A percentile compares a stretch with the other conserved stretches of the same genome.
phyloP scores from a whole-genome alignment of 2,113 vertebrate species.

The Oreochromis aureus region DNA sequence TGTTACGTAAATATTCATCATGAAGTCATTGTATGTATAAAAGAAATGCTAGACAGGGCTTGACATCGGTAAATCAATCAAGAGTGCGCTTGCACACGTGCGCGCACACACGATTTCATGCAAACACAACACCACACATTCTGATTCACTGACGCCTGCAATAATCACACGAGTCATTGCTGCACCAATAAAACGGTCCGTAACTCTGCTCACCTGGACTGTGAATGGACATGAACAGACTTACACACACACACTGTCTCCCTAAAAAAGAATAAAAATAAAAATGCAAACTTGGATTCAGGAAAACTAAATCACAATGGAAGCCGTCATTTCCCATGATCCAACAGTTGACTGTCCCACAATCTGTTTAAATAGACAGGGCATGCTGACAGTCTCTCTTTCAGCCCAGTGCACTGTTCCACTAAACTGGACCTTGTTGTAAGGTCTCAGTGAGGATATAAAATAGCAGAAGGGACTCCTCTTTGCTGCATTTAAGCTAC shows the following conservation, averaged over 20 bases:
- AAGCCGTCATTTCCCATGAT: constrained; percentile 44
- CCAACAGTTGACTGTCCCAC: constrained; percentile 30
- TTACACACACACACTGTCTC: neutral
- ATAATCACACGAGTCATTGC: constrained; percentile 35
- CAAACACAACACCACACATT: constrained; percentile 24
- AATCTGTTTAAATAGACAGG: constrained; percentile 28
- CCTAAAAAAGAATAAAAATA: neutral
- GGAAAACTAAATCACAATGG: constrained; percentile 24
- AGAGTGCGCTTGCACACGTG: neutral
- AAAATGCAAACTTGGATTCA: neutral
- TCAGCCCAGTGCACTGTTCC: constrained; percentile 17
- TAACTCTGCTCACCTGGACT: constrained; percentile 51
- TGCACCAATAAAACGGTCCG: constrained; percentile 47
- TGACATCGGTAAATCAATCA: constrained; percentile 31
- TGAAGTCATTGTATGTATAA: neutral
- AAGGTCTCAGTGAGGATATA: constrained; percentile 36
- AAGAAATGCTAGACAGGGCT: neutral
- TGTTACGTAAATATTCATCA: constrained; percentile 13
- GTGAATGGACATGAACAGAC: constrained; percentile 12
- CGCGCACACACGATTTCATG: neutral
- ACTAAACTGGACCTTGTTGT: constrained; percentile 41
- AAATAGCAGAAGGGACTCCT: constrained; percentile 44
- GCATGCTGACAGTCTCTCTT: constrained; percentile 26
- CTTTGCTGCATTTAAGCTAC: constrained; percentile 30
- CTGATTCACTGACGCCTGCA: constrained; percentile 16